Percentiles rank a stretch among this genome's conserved stretches.
These are phyloP conservation scores for Caenorhabditis remanei DNA, from an alignment of 1,140 invertebrate genomes.

Conservation along the genomic window DNA sequence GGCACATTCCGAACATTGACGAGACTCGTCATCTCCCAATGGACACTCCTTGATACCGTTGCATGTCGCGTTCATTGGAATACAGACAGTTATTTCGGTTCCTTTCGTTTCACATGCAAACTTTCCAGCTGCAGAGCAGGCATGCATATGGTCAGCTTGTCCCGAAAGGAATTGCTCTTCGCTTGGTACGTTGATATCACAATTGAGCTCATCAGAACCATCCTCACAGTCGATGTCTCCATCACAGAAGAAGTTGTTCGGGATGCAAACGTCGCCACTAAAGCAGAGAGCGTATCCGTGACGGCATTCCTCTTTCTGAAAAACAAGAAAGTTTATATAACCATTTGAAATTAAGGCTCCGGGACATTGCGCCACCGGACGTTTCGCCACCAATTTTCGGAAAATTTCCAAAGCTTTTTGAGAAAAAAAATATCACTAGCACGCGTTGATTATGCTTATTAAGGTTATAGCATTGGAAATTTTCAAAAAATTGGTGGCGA, in stretches of 20 bases:
- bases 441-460: no score
- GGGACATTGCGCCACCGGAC: no score
- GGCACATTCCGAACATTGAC: constrained; percentile 48
- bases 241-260: constrained; percentile 55
- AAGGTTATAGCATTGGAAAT: no score
- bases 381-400: no score
- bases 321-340: background rate
- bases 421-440: no score
- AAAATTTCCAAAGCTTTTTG: no score
- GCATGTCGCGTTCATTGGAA: constrained; percentile 54
- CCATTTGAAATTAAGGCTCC: no score
- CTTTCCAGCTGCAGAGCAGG: constrained; percentile 27
- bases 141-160: background rate
- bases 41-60: constrained; percentile 59
- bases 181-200: background rate
- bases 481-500: no score
- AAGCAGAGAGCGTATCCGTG: background rate
- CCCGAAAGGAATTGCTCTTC: constrained; percentile 28
- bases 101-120: background rate
- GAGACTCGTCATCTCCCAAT: constrained; percentile 57
- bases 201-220: constrained; percentile 51
- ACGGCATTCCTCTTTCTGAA: constrained; percentile 11
- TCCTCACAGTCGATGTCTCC: constrained; percentile 59
- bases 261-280: constrained; percentile 55
- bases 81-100: background rate